Evolutionary conservation across 2,797 vertebrate species (phyloP), one percentile per base, ranked within the genome.

Genomic region (Erethizon dorsatum): DNA sequence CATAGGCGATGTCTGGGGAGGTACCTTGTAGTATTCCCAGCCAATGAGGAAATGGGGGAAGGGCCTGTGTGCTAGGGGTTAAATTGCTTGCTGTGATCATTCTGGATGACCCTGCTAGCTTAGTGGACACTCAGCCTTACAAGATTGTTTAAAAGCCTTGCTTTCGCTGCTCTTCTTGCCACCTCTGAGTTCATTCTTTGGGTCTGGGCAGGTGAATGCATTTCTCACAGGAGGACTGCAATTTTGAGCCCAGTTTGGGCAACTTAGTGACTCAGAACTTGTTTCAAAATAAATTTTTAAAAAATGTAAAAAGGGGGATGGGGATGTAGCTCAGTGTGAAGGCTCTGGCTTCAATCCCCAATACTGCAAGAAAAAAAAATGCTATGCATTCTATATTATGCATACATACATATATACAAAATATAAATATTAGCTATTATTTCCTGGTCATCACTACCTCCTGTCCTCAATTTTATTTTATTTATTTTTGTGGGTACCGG

Each of bases 371-470:
- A 65, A 63, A 45, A 61, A 41, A 88, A 73, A 86, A 77, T 78
- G 37, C 45, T 59, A 61, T 45, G n/a, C 26, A 83, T 47, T 65
- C 41, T 20, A 54, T 13, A 26, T 88, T 61, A 37, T 28, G 73
- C 47, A 88, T 77, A 80, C 22, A 59, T 7, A 59, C 15, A 28
- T 61, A 33, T 17, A 79, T n/a, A 61, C 1, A 52, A 17, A 63
- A 75, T n/a, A 56, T 24, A 80, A 63, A 95, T 52, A 54, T n/a
- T 88, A 88, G 18, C 41, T 88, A 33, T 86, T 91, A 94, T 86
- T 63, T 92, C 45, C 22, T 69, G 84, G 31, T 17, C 14, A 37
- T 69, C 26, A 61, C 15, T 87, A 17, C 18, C 12, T 57, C 17
- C 9, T 90, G 63, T 18, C 47, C 24, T 52, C 59, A 93, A 83